Base-by-base conservation (phyloP, 30 jellyfish, hydroid and myxozoan genomes). In the Turritopsis rubra region DNA sequence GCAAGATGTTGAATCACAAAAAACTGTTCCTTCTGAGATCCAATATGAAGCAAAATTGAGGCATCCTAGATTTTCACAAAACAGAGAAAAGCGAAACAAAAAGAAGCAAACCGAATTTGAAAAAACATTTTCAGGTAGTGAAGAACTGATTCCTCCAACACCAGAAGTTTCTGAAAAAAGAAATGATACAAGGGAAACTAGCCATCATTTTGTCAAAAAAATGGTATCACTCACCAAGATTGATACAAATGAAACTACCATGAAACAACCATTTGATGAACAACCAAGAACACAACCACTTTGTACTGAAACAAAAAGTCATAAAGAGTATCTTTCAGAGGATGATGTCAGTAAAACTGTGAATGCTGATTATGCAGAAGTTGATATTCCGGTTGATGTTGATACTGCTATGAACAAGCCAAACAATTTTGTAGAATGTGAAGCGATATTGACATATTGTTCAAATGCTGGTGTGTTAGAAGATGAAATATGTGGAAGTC, bases 91-190 rank as follows among this genome's bases (percentile, higher is more conserved):
- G 60, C 9, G 60, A 41, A 41, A 13, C 5, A 13, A 41, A 3
- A 3, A 41, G 5, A 41, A 41, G 13, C 5, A 13, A 13, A 41
- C 60, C 9, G 60, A 41, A 41, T 41, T 41, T 5, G n/a, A n/a
- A n/a, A n/a, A n/a, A n/a, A n/a, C n/a, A n/a, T 3, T 41, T 41
- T 41, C 60, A 41, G 5, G 60, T 41, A 77, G 85, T 77, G 85
- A 77, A 29, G 85, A 77, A 77, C 28, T 77, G 29, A 77, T 77
- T 26, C 85, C 85, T 13, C 85, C 85, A 8, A 77, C 85, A 19
- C 85, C 85, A 13, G 60, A 41, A 41, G 60, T 41, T 41, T 41
- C 13, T 41, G 60, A 41, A 41, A 5, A 3, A 3, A 41, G 60
- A 41, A 41, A 13, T 3, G 60, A 41, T 41, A 13, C 60, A 13